Conservation (phyloP, 1,140 invertebrate genomes). For the Rhopalosiphum padi region DNA sequence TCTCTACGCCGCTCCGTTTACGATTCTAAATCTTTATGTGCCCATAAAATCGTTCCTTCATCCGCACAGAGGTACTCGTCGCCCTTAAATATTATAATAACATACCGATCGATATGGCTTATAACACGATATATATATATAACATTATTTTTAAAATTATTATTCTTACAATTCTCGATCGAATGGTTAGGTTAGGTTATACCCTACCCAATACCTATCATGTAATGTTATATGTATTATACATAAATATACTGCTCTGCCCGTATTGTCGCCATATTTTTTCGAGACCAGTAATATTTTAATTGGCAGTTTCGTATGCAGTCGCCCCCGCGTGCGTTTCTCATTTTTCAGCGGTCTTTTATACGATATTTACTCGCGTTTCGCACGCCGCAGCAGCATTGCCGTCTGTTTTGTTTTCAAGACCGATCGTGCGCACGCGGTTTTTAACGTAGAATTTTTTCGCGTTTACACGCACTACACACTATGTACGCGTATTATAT, state of each 20-base stretch:
- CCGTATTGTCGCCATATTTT: neutral
- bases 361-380: neutral
- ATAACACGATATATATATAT: neutral
- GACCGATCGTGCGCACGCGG: neutral
- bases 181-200: neutral
- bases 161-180: neutral
- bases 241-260: neutral
- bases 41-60: conserved; percentile 10
- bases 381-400: neutral
- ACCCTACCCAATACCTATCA: neutral
- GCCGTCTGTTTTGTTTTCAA: neutral
- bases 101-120: neutral
- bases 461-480: neutral
- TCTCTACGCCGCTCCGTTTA: neutral
- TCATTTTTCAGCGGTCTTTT: neutral
- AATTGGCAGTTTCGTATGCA: neutral
- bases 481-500: neutral
- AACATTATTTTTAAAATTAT: neutral
- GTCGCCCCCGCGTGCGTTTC: neutral
- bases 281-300: neutral
- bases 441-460: neutral
- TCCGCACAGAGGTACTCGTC: neutral
- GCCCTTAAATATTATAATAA: neutral
- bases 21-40: conserved; percentile 30
- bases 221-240: neutral